Evolutionary conservation across 2,113 vertebrate species (phyloP).

Genomic region (Odocoileus hemionus): DNA sequence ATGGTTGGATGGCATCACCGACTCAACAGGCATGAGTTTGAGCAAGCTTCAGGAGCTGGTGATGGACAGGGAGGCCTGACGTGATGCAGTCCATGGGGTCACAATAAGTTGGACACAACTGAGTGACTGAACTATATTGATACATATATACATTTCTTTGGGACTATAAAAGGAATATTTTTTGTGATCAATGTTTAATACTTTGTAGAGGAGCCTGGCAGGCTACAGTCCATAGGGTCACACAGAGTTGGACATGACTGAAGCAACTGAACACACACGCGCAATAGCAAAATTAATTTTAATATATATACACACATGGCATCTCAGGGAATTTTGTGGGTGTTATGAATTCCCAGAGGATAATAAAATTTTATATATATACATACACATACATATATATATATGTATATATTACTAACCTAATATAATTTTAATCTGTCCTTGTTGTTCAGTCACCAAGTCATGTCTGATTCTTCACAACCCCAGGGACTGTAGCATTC

Average conservation of each 20-base stretch:
- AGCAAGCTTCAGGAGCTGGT: not conserved
- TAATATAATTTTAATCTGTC: not conserved
- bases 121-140: not conserved
- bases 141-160: not conserved
- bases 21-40: not conserved
- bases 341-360: not conserved
- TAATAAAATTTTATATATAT: no score
- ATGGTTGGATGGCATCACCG: accelerated
- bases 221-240: no score
- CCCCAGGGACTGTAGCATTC: not conserved
- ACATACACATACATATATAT: not conserved
- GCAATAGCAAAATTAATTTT: no score
- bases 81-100: not conserved
- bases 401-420: not conserved
- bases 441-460: not conserved
- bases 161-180: not conserved
- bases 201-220: not conserved
- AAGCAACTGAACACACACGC: no score
- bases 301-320: not conserved
- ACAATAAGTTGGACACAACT: not conserved
- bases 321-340: not conserved
- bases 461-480: not conserved
- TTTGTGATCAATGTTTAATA: not conserved
- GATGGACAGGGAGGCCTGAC: not conserved
- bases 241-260: no score